Percentiles rank a stretch among this genome's conserved stretches.
Evolutionary conservation across 2,113 vertebrate species (phyloP).

Genomic region (Lipotes vexillifer): DNA sequence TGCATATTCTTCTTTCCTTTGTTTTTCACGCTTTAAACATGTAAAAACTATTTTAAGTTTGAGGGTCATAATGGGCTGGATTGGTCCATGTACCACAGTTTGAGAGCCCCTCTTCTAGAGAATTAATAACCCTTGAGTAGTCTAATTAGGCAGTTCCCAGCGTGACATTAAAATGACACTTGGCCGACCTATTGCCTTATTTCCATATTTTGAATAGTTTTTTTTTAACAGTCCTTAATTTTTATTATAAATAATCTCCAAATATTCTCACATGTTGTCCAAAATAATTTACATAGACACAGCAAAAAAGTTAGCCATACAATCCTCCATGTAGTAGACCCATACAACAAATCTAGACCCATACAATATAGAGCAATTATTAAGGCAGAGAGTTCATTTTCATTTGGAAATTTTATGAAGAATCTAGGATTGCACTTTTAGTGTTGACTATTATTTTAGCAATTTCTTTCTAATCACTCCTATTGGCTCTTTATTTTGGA

Average conservation of each 20-base stretch:
- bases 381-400: neutral
- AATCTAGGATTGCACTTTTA: neutral
- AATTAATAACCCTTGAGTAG: neutral
- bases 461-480: neutral
- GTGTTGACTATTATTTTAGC: neutral
- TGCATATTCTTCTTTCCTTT: neutral
- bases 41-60: neutral
- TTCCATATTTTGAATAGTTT: neutral
- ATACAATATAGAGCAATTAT: neutral
- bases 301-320: neutral
- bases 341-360: neutral
- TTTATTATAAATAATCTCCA: neutral
- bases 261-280: neutral
- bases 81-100: neutral
- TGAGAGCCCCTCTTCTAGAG: neutral
- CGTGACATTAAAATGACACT: neutral
- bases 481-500: neutral
- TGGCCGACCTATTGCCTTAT: neutral
- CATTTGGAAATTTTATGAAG: neutral
- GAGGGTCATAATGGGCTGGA: neutral
- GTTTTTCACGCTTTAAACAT: neutral
- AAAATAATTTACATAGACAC: neutral
- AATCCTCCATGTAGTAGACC: neutral
- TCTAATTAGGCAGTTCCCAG: neutral
- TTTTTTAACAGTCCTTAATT: neutral